phyloP scores from a whole-genome alignment of 2,113 vertebrate genomes.

The Etheostoma spectabile region DNA sequence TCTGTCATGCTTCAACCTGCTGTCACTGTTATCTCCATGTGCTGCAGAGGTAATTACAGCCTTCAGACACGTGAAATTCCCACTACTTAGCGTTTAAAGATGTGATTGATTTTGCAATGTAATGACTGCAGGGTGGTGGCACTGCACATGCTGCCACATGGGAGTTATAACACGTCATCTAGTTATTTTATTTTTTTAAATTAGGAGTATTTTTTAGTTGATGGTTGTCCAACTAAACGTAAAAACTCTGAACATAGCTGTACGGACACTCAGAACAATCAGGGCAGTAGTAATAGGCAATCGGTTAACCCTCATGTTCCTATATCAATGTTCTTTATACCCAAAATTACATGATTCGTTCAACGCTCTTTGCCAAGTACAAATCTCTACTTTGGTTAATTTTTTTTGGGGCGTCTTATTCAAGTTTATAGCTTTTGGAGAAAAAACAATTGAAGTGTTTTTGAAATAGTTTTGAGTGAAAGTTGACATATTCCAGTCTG shows the following conservation, averaged over 20 bases:
- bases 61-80: slow-evolving; percentile 5
- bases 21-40: slow-evolving; percentile 18
- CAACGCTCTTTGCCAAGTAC: too few relatives aligned
- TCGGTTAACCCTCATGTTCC: not conserved
- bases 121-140: slow-evolving; percentile 16
- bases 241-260: not conserved
- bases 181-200: not conserved
- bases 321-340: too few relatives aligned
- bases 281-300: not conserved
- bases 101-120: slow-evolving; percentile 14
- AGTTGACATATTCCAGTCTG: too few relatives aligned
- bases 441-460: too few relatives aligned
- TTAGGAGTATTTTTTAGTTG: not conserved
- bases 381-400: too few relatives aligned
- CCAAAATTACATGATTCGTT: too few relatives aligned
- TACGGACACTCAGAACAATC: not conserved
- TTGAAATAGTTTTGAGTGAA: too few relatives aligned
- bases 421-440: too few relatives aligned
- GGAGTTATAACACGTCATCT: not conserved
- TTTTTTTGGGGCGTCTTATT: too few relatives aligned
- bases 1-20: slow-evolving; percentile 20
- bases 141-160: not conserved
- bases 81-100: not conserved
- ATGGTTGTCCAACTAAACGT: not conserved
- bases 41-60: slow-evolving; percentile 26